Evolutionary conservation across 2,113 vertebrate species (phyloP), one percentile per base, ranked within the genome.

Genomic region (Osmerus eperlanus): DNA sequence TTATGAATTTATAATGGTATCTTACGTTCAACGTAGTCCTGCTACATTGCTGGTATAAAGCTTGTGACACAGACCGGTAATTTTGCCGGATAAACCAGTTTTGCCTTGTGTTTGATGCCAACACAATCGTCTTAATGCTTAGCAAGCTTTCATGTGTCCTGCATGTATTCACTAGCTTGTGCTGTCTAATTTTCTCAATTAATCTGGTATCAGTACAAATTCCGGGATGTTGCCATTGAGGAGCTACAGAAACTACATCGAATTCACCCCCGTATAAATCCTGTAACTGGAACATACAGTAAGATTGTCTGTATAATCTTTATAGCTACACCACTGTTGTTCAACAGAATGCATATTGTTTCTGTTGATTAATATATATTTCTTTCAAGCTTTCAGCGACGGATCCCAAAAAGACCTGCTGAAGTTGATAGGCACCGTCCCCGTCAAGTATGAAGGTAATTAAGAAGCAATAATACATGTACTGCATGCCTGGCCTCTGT

Each of bases 321-420:
- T 47, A 47, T 5, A 47, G 9, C 6, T 11, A 36, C 7, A 36
- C 32, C 41, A 47, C 12, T 9, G 23, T 55, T 47, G 64, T 3
- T 21, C 12, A 16, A n/a, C 29, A 2, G n/a, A n/a, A 16, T 47
- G 14, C 16, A 18, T 3, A 28, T 21, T 15, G 13, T 41, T 18
- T 11, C 3, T 53, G 1, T 41, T 1, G 14, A 59, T 41, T 11
- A 14, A 18, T 66, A 56, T 61, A 1, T 21, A n/a, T 18, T 55
- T 21, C 53, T 74, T 88, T 91, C 75, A 81, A 99, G 97, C 95
- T 47, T 98, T 95, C 85, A 96, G 85, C 79, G 95, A 99, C 84
- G 91, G 91, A 81, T 94, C 93, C 54, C 96, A 97, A 84, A 98
- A 96, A 83, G 94, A 99, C 64, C 92, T 99, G 21, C 80, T 99